A percentile compares a stretch with the other conserved stretches of the same genome.
phyloP scores from a whole-genome alignment of 2,888 invertebrate genomes.

The Ectemnius cavifrons region DNA sequence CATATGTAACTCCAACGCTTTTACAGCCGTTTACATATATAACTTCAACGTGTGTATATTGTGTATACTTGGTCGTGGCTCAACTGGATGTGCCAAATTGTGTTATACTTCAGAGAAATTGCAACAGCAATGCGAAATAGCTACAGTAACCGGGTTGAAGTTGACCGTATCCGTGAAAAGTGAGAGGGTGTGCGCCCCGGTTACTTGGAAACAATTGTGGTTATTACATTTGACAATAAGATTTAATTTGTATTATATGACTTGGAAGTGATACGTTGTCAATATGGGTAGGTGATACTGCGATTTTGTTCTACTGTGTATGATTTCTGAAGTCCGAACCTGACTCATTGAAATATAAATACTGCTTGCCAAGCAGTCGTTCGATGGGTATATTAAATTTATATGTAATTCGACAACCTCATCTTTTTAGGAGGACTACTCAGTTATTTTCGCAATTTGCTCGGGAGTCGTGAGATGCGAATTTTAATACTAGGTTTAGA shows the following conservation, averaged over 20 bases:
- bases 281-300: conserved; percentile 65
- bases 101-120: conserved; percentile 44
- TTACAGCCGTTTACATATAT: no score
- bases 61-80: no score
- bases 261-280: conserved; percentile 57
- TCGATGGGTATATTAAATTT: background rate
- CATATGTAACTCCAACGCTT: no score
- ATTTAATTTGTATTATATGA: conserved; percentile 62
- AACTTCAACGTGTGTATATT: no score
- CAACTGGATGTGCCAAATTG: background rate
- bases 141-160: conserved; percentile 6
- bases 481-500: conserved; percentile 98
- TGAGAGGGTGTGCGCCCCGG: conserved; percentile 58
- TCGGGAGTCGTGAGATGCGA: conserved; percentile 98
- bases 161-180: conserved; percentile 45
- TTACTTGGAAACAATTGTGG: conserved; percentile 47
- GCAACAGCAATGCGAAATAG: conserved; percentile 48
- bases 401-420: conserved; percentile 27
- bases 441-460: conserved; percentile 96
- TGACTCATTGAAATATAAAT: conserved; percentile 32
- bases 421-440: conserved; percentile 91
- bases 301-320: conserved; percentile 9
- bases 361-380: conserved; percentile 1
- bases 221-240: conserved; percentile 62
- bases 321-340: conserved; percentile 7